Evolutionary conservation across 2,113 vertebrate species (phyloP).

Genomic region (Arizona elegans): DNA sequence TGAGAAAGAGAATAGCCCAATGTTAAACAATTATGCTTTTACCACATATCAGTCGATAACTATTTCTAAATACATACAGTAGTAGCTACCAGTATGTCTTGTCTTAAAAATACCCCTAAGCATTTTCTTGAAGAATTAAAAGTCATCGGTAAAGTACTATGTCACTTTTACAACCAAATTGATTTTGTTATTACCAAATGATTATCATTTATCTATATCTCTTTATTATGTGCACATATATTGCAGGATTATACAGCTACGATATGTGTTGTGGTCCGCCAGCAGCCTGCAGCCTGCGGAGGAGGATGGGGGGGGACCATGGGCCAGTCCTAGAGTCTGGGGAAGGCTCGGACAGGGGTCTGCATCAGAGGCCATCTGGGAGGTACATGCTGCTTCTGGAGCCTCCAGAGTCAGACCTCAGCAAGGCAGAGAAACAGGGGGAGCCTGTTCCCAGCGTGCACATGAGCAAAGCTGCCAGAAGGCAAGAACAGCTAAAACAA

Average conservation of each 20-base stretch:
- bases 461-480: too few species aligned
- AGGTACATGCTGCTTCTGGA: too few species aligned
- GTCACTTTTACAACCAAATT: background rate
- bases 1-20: slow-evolving; percentile 10
- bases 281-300: too few species aligned
- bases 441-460: too few species aligned
- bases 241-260: background rate
- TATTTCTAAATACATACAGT: background rate
- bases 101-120: background rate
- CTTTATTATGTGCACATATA: background rate
- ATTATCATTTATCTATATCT: background rate
- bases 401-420: too few species aligned
- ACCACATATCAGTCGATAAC: background rate
- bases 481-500: too few species aligned
- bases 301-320: too few species aligned
- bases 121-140: background rate
- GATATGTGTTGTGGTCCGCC: background rate
- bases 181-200: background rate
- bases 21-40: background rate
- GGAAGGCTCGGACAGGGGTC: too few species aligned
- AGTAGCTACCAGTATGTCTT: background rate
- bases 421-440: too few species aligned
- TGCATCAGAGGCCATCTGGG: too few species aligned
- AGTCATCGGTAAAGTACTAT: background rate
- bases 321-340: too few species aligned